Base-by-base conservation (phyloP, 1,140 invertebrate species). In the Drosophila subobscura region DNA sequence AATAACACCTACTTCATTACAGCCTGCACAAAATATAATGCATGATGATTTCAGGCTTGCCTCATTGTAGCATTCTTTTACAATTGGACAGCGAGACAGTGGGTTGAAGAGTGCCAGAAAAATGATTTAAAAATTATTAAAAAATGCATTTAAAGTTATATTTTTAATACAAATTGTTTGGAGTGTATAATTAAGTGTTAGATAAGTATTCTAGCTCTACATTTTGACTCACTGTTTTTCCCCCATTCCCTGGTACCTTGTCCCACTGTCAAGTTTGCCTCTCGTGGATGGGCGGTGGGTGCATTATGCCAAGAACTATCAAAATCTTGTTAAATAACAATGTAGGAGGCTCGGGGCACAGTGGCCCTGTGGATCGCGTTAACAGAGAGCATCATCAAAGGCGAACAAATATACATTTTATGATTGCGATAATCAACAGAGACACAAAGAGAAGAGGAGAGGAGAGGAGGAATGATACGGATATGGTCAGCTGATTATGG, bases 1-100 rank as follows among this genome's bases (percentile, higher is more conserved):
- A 53, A 56, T 76, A 83, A 83, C 79, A 83, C 79, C 80, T 83
- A 76, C 79, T 84, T 84, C 75, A 83, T 83, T 83, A 72, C 60
- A 57, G 52, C 57, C 64, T 55, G 56, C 58, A 42, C 37, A 42
- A 42, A 47, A 66, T 63, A 75, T 57, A 85, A 73, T 77, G 73
- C 80, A 55, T 41, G 46, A 73, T 77, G 45, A 66, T 70, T 51
- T 46, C 63, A 65, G 16, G 16, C 12, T 37, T 79, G 63, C 58
- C 59, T 53, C 40, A 46, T 77, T 72, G 42, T 65, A 58, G 51
- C 14, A 79, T 61, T 66, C 72, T 63, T 57, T 68, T 16, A 52
- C 58, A 37, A 25, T 37, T 33, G 7, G 0, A 20, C 44, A 20
- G 16, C 0, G 16, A 7, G 16, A 77, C 77, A 80, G 81, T 85